These are phyloP conservation scores for Zosterops lateralis DNA, from an alignment of 2,113 vertebrate species.

Conservation along the genomic window DNA sequence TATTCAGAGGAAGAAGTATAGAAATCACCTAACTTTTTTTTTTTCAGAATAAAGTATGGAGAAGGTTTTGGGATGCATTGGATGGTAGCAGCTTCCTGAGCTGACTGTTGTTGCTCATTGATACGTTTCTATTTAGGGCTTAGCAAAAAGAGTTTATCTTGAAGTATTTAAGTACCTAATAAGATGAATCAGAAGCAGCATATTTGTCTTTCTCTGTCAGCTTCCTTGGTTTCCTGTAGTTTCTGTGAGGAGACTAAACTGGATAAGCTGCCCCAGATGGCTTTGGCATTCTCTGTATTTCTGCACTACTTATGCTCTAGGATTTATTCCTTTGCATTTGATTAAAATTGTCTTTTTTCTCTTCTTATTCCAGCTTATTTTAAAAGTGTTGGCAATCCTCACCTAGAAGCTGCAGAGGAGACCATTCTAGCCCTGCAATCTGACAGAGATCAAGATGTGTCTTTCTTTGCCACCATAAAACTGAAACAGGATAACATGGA, in stretches of 20 bases:
- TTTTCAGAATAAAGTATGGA: neutral
- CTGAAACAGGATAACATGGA: slow-evolving; percentile 72
- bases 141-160: neutral
- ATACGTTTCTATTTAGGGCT: neutral
- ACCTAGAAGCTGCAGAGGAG: slow-evolving; percentile 85
- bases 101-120: neutral
- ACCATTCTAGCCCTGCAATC: slow-evolving; percentile 82
- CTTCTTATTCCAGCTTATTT: slow-evolving; percentile 76
- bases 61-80: neutral
- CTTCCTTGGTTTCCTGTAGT: neutral
- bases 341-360: neutral
- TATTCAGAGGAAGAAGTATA: neutral
- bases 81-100: neutral
- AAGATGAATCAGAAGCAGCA: neutral
- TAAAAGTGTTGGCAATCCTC: slow-evolving; percentile 86
- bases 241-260: neutral
- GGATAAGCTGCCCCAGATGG: neutral
- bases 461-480: slow-evolving; percentile 85
- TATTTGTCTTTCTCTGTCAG: neutral
- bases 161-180: neutral
- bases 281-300: neutral
- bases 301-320: neutral
- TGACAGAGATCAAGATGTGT: slow-evolving; percentile 87
- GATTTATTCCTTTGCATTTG: neutral
- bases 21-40: neutral